Evolutionary conservation across 2,888 invertebrate species (phyloP).

Genomic region (Hirtodrosophila alboralis): DNA sequence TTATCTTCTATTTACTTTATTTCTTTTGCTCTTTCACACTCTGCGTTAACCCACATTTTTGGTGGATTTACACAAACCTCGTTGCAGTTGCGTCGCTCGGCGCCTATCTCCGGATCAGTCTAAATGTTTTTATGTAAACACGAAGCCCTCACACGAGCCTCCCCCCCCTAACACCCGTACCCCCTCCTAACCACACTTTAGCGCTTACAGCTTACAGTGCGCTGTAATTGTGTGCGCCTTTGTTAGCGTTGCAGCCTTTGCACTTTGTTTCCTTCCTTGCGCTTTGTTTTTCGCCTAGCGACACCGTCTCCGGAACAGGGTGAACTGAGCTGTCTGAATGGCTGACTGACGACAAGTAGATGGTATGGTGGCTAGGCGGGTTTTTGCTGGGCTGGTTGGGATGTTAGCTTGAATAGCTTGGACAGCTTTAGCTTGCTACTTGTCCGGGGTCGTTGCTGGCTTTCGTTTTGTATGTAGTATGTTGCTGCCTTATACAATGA

Average conservation of each 20-base stretch:
- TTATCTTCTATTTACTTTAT: no score
- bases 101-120: constrained; percentile 59
- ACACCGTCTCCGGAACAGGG: constrained; percentile 35
- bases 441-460: constrained; percentile 45
- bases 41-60: constrained; percentile 58
- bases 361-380: constrained; percentile 10
- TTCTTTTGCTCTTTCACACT: constrained; percentile 23
- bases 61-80: constrained; percentile 19
- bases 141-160: constrained; percentile 29
- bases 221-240: constrained; percentile 70
- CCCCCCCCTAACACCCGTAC: not conserved
- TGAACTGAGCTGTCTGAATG: constrained; percentile 36
- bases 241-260: constrained; percentile 73
- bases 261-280: constrained; percentile 74
- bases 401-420: constrained; percentile 60
- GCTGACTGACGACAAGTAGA: constrained; percentile 24
- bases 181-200: not conserved
- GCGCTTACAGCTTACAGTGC: constrained; percentile 22
- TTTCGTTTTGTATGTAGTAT: constrained; percentile 54
- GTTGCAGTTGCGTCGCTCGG: constrained; percentile 8
- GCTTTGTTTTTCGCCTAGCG: constrained; percentile 65
- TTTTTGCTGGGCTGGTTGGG: constrained; percentile 27
- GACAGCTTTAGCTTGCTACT: constrained; percentile 63
- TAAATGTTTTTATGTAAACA: constrained; percentile 75
- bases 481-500: constrained; percentile 69